Base-by-base conservation (phyloP, 2,888 invertebrate genomes). In the Noctuana brunneofusca region DNA sequence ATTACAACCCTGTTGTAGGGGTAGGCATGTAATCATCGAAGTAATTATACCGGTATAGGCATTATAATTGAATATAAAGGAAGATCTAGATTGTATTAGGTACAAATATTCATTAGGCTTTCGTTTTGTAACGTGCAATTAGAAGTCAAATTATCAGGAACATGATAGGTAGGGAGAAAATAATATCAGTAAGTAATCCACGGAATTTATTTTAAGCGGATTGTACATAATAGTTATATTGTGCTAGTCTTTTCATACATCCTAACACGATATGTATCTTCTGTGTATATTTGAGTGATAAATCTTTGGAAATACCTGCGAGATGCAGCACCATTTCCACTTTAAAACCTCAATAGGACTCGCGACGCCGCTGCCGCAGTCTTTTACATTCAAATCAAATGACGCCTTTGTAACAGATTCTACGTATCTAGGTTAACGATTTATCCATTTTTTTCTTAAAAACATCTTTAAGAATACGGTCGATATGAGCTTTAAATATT, bases 1-100 rank as follows among this genome's bases (percentile, higher is more conserved):
- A 69, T 65, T 64, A 66, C 58, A 41, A 55, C 46, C 50, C 52
- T 14, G 58, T 65, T 68, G 55, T 22, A 27, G 32, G n/a, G 22
- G 57, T 43, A 52, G 41, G 24, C 41, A 54, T 41, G 22, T 35
- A 54, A 54, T 54, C 14, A 54, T 54, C 8, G 49, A 49, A 49
- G 14, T 43, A 43, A 43, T 43, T 18, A 43, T 43, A 43, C 41
- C 2, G 16, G 16, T 43, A 18, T 18, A 43, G 41, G 41, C 16
- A 14, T n/a, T n/a, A n/a, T n/a, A n/a, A n/a, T n/a, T n/a, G n/a
- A n/a, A n/a, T n/a, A n/a, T n/a, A n/a, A n/a, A n/a, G n/a, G n/a
- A n/a, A n/a, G n/a, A n/a, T n/a, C n/a, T n/a, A n/a, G n/a, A n/a
- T n/a, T n/a, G n/a, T n/a, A n/a, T n/a, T n/a, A n/a, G n/a, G n/a